Conservation (phyloP, 2,888 invertebrate species). For the Dolomedes plantarius region DNA sequence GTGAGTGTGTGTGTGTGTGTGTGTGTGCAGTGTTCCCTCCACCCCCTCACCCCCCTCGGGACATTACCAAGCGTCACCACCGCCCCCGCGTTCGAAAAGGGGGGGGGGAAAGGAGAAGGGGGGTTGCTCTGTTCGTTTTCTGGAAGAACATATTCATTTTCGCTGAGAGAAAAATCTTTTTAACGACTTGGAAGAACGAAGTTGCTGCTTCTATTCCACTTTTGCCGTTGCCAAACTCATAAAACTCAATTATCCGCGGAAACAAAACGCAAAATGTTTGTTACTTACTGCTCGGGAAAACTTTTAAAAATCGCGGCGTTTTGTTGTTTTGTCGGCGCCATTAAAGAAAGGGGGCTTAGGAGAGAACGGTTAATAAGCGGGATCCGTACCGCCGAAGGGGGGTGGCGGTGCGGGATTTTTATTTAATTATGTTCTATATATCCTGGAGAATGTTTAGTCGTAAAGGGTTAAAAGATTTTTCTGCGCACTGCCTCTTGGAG, state of each 20-base stretch:
- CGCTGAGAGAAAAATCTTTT: constrained; percentile 51
- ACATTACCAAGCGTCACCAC: background rate
- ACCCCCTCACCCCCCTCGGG: background rate
- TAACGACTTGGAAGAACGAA: constrained; percentile 54
- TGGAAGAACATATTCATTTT: constrained; percentile 33
- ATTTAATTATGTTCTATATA: constrained; percentile 63
- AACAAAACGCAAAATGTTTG: constrained; percentile 45
- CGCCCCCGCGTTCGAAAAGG: background rate
- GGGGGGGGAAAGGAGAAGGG: background rate
- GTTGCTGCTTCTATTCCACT: constrained; percentile 22
- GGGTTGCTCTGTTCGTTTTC: constrained; percentile 29
- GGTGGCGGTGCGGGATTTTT: constrained; percentile 46
- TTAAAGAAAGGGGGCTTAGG: constrained; percentile 22
- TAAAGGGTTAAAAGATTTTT: constrained; percentile 70
- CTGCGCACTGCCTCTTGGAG: background rate
- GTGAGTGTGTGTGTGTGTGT: constrained; percentile 31
- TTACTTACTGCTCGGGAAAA: constrained; percentile 8
- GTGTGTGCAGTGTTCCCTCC: too few species aligned
- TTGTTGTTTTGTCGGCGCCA: constrained; percentile 30
- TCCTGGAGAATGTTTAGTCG: constrained; percentile 46
- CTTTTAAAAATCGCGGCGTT: constrained; percentile 37
- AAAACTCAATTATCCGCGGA: constrained; percentile 62
- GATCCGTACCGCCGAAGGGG: constrained; percentile 30
- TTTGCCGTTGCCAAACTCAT: constrained; percentile 55
- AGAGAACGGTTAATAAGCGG: constrained; percentile 42